phyloP scores from a whole-genome alignment of 2,888 invertebrate genomes.

The Blastobasis adustella region DNA sequence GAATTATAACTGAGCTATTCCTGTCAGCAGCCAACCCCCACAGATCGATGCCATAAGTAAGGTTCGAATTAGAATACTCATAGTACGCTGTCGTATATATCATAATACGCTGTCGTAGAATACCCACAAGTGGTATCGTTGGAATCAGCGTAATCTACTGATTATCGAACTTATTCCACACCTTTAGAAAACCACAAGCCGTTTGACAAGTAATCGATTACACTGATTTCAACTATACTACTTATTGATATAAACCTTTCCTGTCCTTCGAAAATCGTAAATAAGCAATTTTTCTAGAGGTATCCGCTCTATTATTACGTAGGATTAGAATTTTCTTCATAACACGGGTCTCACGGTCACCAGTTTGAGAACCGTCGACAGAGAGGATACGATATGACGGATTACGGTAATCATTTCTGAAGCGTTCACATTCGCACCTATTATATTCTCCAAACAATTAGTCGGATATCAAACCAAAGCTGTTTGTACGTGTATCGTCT shows the following conservation, averaged over 20 bases:
- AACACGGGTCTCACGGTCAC: background rate
- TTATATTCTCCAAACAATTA: constrained; percentile 1
- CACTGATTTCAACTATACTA: background rate
- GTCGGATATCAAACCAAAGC: background rate
- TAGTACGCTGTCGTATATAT: too few relatives aligned
- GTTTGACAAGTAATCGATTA: constrained; percentile 24
- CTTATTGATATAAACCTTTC: background rate
- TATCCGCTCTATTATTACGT: background rate
- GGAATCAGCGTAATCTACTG: too few relatives aligned
- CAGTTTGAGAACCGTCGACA: background rate
- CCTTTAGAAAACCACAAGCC: background rate
- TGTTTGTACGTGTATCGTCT: background rate
- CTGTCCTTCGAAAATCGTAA: background rate
- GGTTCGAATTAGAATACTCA: too few relatives aligned
- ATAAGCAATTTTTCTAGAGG: background rate
- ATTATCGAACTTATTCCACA: background rate
- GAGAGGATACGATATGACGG: constrained; percentile 1
- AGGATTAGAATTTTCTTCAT: too few relatives aligned
- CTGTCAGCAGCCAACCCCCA: too few relatives aligned
- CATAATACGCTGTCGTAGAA: too few relatives aligned
- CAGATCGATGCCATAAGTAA: too few relatives aligned
- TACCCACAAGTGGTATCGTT: too few relatives aligned
- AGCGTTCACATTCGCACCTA: constrained; percentile 1
- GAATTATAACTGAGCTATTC: too few relatives aligned
- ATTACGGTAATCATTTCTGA: constrained; percentile 1